Conservation (phyloP, 2,888 invertebrate species). For the Icerya purchasi region DNA sequence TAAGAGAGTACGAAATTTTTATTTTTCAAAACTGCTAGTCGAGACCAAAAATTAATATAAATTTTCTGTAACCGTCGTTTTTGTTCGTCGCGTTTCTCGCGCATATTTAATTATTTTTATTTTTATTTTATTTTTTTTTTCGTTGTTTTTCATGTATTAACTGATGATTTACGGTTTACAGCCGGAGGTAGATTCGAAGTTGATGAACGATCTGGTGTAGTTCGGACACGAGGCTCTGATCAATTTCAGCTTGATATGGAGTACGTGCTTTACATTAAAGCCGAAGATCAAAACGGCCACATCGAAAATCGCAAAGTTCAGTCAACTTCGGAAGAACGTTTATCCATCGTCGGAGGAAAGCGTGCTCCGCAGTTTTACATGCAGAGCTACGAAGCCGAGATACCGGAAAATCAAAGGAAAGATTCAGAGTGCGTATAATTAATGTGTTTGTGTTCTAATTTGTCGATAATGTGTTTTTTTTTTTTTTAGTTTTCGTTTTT, state of each 20-base stretch:
- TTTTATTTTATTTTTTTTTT: no score
- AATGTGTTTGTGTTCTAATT: no score
- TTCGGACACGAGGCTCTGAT: constrained; percentile 73
- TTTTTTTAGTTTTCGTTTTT: background rate
- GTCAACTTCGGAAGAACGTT: constrained; percentile 71
- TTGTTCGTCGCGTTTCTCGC: no score
- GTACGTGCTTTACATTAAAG: constrained; percentile 86
- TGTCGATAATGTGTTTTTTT: background rate
- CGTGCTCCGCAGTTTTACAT: constrained; percentile 94
- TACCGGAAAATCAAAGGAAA: constrained; percentile 90
- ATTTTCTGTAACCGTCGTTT: no score
- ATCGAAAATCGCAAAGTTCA: constrained; percentile 77
- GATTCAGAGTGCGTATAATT: constrained; percentile 68
- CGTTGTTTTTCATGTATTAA: no score
- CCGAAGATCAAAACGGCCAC: constrained; percentile 83
- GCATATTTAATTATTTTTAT: no score
- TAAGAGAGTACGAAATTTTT: no score
- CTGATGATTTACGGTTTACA: no score
- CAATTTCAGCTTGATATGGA: constrained; percentile 89
- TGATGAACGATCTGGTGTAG: constrained; percentile 77
- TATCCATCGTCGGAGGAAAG: constrained; percentile 92
- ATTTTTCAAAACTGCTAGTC: no score
- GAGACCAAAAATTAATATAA: no score
- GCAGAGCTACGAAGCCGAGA: constrained; percentile 82
- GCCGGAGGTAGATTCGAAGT: constrained; percentile 54